Conservation (phyloP, 2,797 vertebrate genomes). For the Gouania willdenowi region DNA sequence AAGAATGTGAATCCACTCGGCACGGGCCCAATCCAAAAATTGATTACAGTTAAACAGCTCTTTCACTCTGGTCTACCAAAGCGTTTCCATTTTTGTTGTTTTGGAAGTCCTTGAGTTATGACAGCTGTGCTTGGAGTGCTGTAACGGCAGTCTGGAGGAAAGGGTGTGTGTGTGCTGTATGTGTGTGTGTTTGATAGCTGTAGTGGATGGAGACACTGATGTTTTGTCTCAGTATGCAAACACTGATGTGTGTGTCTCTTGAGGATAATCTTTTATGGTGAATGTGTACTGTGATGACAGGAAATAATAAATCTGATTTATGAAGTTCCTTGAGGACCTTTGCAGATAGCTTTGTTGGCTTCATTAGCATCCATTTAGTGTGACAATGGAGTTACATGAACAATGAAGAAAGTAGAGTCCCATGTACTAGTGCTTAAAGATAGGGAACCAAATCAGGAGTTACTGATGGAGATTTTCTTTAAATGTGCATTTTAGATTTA, state of each 20-base stretch:
- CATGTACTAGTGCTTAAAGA: no score
- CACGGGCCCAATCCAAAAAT: conserved; percentile 9
- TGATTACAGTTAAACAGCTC: conserved; percentile 37
- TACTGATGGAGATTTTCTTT: no score
- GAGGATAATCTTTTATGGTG: conserved; percentile 20
- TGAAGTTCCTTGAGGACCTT: conserved; percentile 16
- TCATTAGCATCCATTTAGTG: conserved; percentile 9
- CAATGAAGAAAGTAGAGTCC: background rate
- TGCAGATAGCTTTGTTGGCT: conserved; percentile 3
- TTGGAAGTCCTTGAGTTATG: conserved; percentile 76
- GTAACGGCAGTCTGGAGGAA: conserved; percentile 72
- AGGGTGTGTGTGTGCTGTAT: conserved; percentile 73
- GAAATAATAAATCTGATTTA: conserved; percentile 43
- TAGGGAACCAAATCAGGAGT: no score
- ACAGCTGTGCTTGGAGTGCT: conserved; percentile 78
- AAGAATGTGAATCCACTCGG: conserved; percentile 14
- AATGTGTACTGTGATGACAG: conserved; percentile 19
- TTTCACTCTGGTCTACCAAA: conserved; percentile 44
- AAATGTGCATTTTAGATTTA: no score
- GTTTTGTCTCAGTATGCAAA: conserved; percentile 44
- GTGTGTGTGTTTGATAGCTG: conserved; percentile 53
- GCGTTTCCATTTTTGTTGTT: conserved; percentile 63
- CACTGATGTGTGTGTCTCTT: conserved; percentile 21
- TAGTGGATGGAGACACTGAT: conserved; percentile 37
- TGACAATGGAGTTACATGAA: no score